These are phyloP conservation scores for Tympanuchus pallidicinctus DNA, from an alignment of 2,113 vertebrate species.

Conservation along the genomic window DNA sequence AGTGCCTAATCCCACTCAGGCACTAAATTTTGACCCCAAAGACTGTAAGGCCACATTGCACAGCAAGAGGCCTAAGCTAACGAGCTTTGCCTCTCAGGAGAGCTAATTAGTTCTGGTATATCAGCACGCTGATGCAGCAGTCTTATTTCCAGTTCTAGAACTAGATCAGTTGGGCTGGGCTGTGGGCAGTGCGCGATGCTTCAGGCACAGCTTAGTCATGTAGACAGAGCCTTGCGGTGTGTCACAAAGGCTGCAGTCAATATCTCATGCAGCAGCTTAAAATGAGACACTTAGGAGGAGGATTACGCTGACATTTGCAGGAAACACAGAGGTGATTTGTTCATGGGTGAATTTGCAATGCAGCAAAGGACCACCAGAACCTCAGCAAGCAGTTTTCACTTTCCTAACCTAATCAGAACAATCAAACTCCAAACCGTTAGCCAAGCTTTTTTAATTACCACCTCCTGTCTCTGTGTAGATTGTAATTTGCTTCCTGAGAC, in stretches of 20 bases:
- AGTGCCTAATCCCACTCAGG: not conserved
- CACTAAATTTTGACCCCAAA: not conserved
- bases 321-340: not conserved
- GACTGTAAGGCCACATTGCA: not conserved
- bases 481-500: not conserved
- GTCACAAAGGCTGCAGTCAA: not conserved
- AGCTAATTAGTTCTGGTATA: slow-evolving; percentile 40
- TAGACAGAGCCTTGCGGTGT: not conserved
- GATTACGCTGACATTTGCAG: not conserved
- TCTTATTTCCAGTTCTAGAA: not conserved
- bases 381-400: not conserved
- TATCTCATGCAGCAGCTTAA: not conserved
- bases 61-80: not conserved
- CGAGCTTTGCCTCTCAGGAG: slow-evolving; percentile 40
- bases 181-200: not conserved
- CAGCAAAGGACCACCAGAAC: not conserved
- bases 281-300: not conserved
- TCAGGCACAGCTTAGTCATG: not conserved
- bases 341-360: not conserved
- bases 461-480: not conserved
- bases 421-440: not conserved
- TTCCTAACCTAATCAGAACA: not conserved
- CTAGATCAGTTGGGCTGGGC: not conserved
- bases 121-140: not conserved
- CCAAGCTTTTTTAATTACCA: not conserved